Evolutionary conservation across 92 coral and sea anemone species (phyloP), one percentile per base, ranked within the genome.

Genomic region (Pocillopora grandis): DNA sequence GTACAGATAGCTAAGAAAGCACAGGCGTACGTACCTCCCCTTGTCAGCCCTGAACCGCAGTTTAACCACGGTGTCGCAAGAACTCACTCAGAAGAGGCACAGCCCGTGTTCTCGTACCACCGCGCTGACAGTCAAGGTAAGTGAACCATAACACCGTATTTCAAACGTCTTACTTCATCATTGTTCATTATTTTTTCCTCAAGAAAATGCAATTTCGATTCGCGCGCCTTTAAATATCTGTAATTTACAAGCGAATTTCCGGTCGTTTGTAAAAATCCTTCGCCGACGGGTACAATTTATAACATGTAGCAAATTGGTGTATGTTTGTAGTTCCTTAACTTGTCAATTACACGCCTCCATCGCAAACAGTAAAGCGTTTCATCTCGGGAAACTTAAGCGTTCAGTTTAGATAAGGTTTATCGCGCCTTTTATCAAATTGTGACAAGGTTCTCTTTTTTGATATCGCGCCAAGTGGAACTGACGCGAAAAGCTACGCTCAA

Each of bases 281-380:
- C 62, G 68, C 78, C 62, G 80, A 66, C 78, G 76, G 87, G 84
- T 77, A 78, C 89, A 91, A 87, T 88, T 91, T 91, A 86, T 87
- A 91, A 93, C 89, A 93, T 94, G 98, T 94, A 91, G 92, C 98
- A 94, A 94, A 94, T 94, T 94, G 93, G 79, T 92, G 71, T 87
- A 83, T 94, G 87, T 94, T 94, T 94, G 98, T 62, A 85, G 90
- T 93, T 85, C 81, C 95, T 87, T 90, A 87, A 76, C 61, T 80
- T 94, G 95, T 87, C 98, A 94, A 89, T 92, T 89, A 59, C 72
- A 71, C 88, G 70, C 86, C 86, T 73, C 64, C 72, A 83, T 72
- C 11, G 27, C 74, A 83, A 83, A 83, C 73, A 83, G 21, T 11
- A 19, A 15, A 31, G 17, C 72, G 79, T 73, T 83, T 83, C 72